phyloP scores from a whole-genome alignment of 2,797 vertebrate species.

The Champsocephalus esox region DNA sequence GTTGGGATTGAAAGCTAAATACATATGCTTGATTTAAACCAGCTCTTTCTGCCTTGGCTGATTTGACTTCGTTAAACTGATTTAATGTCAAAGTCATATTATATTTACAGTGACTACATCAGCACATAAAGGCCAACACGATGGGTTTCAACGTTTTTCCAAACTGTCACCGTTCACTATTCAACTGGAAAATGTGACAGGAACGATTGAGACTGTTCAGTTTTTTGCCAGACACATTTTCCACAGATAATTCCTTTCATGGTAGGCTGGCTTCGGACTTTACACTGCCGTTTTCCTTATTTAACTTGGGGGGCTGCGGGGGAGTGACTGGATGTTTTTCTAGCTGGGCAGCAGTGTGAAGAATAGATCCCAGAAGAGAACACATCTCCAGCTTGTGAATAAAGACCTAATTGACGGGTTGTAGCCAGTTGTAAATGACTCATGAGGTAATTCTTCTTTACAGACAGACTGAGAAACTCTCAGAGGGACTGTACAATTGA shows the following conservation, averaged over 20 bases:
- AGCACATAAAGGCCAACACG: conserved; percentile 39
- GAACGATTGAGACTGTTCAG: conserved; percentile 63
- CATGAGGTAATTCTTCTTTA: conserved; percentile 75
- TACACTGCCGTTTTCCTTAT: conserved; percentile 79
- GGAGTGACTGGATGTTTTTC: conserved; percentile 81
- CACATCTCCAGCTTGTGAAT: conserved; percentile 81
- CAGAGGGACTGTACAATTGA: conserved; percentile 44
- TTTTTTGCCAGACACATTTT: conserved; percentile 81
- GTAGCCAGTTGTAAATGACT: conserved; percentile 81
- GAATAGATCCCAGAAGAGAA: conserved; percentile 83
- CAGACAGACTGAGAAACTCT: conserved; percentile 59
- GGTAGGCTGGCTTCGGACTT: conserved; percentile 77
- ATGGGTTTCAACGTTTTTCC: conserved; percentile 32
- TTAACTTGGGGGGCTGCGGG: conserved; percentile 74
- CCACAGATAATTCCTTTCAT: conserved; percentile 85
- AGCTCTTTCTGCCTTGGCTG: conserved; percentile 45
- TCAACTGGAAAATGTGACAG: conserved; percentile 76
- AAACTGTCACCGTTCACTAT: conserved; percentile 60
- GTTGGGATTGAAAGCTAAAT: conserved; percentile 30
- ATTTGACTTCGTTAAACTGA: conserved; percentile 65
- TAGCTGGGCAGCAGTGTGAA: conserved; percentile 82
- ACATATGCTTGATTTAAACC: conserved; percentile 47
- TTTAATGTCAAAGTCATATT: conserved; percentile 58
- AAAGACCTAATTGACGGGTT: conserved; percentile 83
- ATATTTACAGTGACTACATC: conserved; percentile 57